Conservation (phyloP, 2,888 invertebrate species). For the Thysanoteuthis rhombus region DNA sequence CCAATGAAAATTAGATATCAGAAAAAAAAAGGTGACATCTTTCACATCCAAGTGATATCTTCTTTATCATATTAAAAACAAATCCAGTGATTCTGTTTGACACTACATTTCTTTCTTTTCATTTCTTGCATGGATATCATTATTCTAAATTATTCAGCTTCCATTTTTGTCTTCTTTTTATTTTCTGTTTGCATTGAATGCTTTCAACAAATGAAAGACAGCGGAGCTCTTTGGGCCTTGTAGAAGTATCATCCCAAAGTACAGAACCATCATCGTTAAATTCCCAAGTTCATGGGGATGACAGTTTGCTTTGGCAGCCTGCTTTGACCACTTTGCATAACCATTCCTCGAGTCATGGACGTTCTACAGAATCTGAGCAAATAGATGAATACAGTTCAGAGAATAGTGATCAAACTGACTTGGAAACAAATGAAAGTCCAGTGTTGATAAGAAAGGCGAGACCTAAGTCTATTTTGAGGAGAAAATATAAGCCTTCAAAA, state of each 20-base stretch:
- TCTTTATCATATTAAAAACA: no score
- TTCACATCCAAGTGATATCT: no score
- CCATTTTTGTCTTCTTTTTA: not conserved
- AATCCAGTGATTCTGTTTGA: no score
- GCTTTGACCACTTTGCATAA: not conserved
- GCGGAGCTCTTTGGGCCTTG: not conserved
- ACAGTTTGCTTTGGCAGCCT: not conserved
- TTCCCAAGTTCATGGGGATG: not conserved
- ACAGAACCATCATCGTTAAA: not conserved
- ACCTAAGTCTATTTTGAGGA: not conserved
- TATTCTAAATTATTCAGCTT: not conserved
- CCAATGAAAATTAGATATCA: no score
- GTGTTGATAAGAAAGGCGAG: not conserved
- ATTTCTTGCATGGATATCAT: no score
- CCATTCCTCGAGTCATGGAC: not conserved
- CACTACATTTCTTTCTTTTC: no score
- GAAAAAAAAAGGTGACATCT: no score
- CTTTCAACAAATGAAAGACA: not conserved
- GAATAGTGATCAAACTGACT: not conserved
- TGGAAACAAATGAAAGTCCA: not conserved
- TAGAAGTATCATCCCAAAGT: not conserved
- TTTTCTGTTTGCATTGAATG: not conserved
- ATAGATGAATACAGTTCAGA: not conserved
- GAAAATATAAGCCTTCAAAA: not conserved
- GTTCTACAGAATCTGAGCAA: not conserved